Evolutionary conservation across 2,113 vertebrate genomes (phyloP), one percentile per base, ranked within the genome.

Genomic region (Coptodon rendalli): DNA sequence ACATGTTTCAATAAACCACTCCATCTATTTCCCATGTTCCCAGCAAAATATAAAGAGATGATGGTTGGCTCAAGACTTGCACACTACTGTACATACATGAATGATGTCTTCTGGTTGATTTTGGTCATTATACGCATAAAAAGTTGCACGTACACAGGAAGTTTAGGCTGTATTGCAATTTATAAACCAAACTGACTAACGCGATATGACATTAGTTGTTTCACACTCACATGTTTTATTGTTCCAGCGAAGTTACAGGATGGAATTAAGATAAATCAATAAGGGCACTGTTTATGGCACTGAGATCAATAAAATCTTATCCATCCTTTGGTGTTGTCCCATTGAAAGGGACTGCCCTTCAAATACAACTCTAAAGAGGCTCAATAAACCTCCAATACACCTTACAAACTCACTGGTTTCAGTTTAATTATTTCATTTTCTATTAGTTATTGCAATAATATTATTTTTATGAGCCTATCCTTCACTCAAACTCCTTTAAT

Each of bases 151-250:
- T 81, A 12, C 17, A 81, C 3, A 53, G 36, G 76, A 79, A 61
- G 73, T 85, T 59, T 82, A 29, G 9, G 66, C 54, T 76, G 36
- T 12, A 38, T 31, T 81, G 3, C 6, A 56, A 82, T 80, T 17
- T 66, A 31, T 73, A 73, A 76, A 52, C n/a, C 19, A 61, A 83
- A 52, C 57, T 54, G 53, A 27, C 71, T 86, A 88, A 90, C 52
- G 76, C 79, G 17, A 71, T 83, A 63, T 31, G 84, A 78, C 87
- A 89, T 89, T 85, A 89, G 48, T 36, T 80, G 66, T 54, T 81
- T 85, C 79, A 87, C 82, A 76, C 24, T 53, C 54, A 61, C n/a
- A 50, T 71, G 31, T 52, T 63, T 79, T 52, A 63, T 76, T 22
- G 56, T 48, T 81, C 9, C 17, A 54, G 36, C 2, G n/a, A 40